These are phyloP conservation scores for Trialeurodes vaporariorum DNA, from an alignment of 1,140 invertebrate genomes.

Conservation along the genomic window DNA sequence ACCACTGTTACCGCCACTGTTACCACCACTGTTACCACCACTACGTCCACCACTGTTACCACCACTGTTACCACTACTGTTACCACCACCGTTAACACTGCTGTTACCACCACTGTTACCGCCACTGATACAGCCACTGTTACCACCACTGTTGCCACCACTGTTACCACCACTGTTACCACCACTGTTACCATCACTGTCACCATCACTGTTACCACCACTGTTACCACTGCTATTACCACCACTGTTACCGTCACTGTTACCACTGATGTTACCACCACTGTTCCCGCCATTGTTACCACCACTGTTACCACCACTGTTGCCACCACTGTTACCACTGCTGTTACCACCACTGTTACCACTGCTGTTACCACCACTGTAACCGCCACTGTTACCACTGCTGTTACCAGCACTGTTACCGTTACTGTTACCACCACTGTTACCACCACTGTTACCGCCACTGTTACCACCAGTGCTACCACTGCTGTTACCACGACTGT, in stretches of 20 bases:
- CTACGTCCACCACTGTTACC: neutral
- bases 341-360: conserved; percentile 38
- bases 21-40: neutral
- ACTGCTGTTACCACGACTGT: conserved; percentile 39
- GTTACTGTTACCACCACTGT: neutral
- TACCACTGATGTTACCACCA: too few species aligned
- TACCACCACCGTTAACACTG: conserved; percentile 8
- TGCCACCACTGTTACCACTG: conserved; percentile 15
- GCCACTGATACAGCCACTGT: neutral
- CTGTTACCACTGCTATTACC: too few species aligned
- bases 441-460: conserved; percentile 8
- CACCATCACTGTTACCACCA: neutral
- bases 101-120: conserved; percentile 9
- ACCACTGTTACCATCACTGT: neutral
- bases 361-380: neutral
- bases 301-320: neutral
- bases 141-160: neutral
- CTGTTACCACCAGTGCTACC: neutral
- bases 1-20: neutral
- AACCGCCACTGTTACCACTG: neutral
- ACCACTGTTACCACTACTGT: neutral
- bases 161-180: neutral
- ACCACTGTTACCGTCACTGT: too few species aligned
- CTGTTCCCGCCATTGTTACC: conserved; percentile 29
- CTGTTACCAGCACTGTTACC: neutral